A percentile compares a stretch with the other conserved stretches of the same genome.
Evolutionary conservation across 2,113 vertebrate genomes (phyloP).

Genomic region (Ophthalmolycus amberensis): DNA sequence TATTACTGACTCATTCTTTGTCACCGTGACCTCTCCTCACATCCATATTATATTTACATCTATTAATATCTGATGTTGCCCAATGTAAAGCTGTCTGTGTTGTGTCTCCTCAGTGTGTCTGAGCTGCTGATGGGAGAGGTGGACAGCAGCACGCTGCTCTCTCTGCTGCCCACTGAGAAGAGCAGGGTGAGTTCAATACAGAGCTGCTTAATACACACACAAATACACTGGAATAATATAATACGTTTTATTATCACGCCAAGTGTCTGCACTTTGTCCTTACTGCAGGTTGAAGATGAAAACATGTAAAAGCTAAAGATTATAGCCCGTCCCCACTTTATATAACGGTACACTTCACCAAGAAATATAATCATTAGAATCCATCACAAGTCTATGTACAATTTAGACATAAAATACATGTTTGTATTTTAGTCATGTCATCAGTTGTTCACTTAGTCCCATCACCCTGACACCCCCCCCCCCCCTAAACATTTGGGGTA

Average conservation of each 20-base stretch:
- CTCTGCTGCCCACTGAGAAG: slow-evolving; percentile 90
- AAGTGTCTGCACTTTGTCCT: background rate
- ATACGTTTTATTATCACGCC: background rate
- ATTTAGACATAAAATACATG: background rate
- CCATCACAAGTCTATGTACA: background rate
- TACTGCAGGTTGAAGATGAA: background rate
- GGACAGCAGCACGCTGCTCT: slow-evolving; percentile 95
- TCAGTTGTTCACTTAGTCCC: background rate
- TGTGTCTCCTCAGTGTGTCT: slow-evolving; percentile 85
- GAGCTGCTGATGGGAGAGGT: slow-evolving; percentile 98
- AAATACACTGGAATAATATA: background rate
- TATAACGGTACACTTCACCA: background rate
- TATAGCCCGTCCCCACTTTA: background rate
- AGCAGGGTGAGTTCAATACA: slow-evolving; percentile 87
- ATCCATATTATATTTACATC: background rate
- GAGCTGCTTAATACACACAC: background rate
- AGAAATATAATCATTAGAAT: background rate
- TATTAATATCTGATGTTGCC: background rate
- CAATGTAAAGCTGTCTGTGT: background rate
- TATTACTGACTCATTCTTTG: background rate
- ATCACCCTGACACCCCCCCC: background rate
- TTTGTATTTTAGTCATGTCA: background rate
- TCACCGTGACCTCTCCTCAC: background rate
- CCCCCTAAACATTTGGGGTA: background rate
- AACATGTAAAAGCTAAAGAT: background rate